Evolutionary conservation across 2,888 invertebrate genomes (phyloP), one percentile per base, ranked within the genome.

Genomic region (Lingula anatina): DNA sequence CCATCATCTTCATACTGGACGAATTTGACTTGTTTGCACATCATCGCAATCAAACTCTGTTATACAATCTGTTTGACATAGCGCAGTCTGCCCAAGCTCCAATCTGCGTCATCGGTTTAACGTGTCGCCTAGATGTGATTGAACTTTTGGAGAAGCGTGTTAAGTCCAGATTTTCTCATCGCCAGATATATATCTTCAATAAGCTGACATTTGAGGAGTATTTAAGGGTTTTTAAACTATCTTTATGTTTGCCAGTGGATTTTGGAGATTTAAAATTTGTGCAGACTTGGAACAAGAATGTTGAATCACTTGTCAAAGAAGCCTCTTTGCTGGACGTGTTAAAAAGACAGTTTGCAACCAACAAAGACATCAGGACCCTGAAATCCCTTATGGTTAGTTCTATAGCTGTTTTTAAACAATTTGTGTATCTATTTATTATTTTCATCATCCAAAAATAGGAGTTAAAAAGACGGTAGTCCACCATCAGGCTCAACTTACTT

Each of bases 11-110:
- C 55, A 53, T 95, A 9, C 76, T 95, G 18, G 93, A 95, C 49
- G 90, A 94, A 73, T 92, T 94, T 73, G 91, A 95, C 76, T 80
- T 90, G 64, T 95, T 95, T 77, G 91, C 93, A 65, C 82, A 83
- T 1, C 92, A 93, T 66, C 84, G 86, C 53, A 89, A 91, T 66
- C 95, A 96, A 80, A 90, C 90, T 0, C 75, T 96, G 44, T 75
- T 96, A 12, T 96, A 96, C 70, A 95, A 95, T 79, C 79, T 96
- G 55, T 93, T 95, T 76, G 95, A 96, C 80, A 85, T 91, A 2
- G 87, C 91, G 2, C 92, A 94, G 72, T 87, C 87, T 3, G 85
- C 87, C 23, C 87, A 89, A 71, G 86, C 90, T 0, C 91, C 93
- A 0, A 84, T 95, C 70, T 93, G 90, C 81, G 89, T 96, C 7